These are phyloP conservation scores for Steatornis caripensis DNA, from an alignment of 2,113 vertebrate species.

Conservation along the genomic window DNA sequence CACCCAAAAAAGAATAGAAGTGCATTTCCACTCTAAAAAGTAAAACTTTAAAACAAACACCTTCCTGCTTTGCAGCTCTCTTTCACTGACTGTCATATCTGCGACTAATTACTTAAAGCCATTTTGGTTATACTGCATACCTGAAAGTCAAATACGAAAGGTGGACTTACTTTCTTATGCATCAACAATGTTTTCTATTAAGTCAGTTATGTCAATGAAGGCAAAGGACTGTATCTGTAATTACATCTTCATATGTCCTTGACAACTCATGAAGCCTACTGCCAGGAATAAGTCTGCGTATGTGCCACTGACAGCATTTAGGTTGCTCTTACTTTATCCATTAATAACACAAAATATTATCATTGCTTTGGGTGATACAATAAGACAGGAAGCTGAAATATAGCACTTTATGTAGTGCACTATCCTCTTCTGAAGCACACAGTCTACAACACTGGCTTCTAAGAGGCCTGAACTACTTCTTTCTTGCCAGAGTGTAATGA, in stretches of 20 bases:
- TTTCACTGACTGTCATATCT: not conserved
- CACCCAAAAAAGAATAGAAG: not conserved
- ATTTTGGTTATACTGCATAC: not conserved
- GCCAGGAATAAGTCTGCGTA: not conserved
- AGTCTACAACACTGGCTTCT: not conserved
- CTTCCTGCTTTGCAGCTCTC: not conserved
- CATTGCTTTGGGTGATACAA: not conserved
- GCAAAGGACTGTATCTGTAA: not conserved
- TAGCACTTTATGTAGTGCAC: not conserved
- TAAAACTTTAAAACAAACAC: not conserved
- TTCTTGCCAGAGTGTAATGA: not conserved
- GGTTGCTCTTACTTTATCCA: not conserved
- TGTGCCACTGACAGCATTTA: not conserved
- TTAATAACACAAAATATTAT: not conserved
- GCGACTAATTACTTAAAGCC: not conserved
- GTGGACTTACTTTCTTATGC: not conserved
- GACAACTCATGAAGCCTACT: not conserved
- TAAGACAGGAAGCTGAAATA: not conserved
- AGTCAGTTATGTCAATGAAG: not conserved
- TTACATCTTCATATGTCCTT: not conserved
- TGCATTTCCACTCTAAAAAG: not conserved
- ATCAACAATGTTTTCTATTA: not conserved
- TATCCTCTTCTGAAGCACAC: not conserved
- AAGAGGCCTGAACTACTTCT: not conserved
- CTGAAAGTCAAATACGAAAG: not conserved